Evolutionary conservation across 2,797 vertebrate species (phyloP), one percentile per base, ranked within the genome.

Genomic region (Platalea minor): DNA sequence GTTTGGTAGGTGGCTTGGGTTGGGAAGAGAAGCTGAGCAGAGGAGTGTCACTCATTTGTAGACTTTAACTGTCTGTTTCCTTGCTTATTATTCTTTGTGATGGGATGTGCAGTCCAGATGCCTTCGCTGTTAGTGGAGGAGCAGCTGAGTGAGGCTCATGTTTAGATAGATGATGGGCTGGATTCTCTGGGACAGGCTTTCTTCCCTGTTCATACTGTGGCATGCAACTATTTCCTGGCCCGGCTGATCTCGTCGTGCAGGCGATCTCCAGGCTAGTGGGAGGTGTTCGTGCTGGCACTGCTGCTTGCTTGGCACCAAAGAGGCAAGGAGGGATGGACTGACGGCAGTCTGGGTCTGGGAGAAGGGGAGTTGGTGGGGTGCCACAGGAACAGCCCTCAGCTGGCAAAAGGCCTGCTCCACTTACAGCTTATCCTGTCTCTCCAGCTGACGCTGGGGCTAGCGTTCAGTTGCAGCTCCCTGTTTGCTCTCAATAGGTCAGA

Each of bases 221-320:
- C 5, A 3, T 18, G 15, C 41, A 63, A 14, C 13, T 59, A 1
- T 64, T 46, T 78, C 24, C 39, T 75, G 43, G 31, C 37, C n/a
- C 61, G 63, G 24, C 16, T 89, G 35, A 46, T 57, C 28, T 41
- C 7, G 6, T 31, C 0, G 0, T 57, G 37, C 28, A 17, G 46
- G 16, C 48, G 19, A 17, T 65, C 51, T 80, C 56, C 21, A 81
- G 69, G 51, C 18, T 51, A 21, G 37, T 20, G 54, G 46, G 13
- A 1, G 2, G 39, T 45, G 37, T 26, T 88, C 2, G 3, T 51
- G 10, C 56, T 86, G 74, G 37, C 39, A 13, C 35, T 70, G 45
- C 23, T 76, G 41, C 51, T 76, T 79, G 6, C 46, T 51, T 60
- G 45, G 57, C 50, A 48, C 26, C 51, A 54, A 31, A 53, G 21